Evolutionary conservation across 2,797 vertebrate genomes (phyloP), one percentile per base, ranked within the genome.

Genomic region (Mergus octosetaceus): DNA sequence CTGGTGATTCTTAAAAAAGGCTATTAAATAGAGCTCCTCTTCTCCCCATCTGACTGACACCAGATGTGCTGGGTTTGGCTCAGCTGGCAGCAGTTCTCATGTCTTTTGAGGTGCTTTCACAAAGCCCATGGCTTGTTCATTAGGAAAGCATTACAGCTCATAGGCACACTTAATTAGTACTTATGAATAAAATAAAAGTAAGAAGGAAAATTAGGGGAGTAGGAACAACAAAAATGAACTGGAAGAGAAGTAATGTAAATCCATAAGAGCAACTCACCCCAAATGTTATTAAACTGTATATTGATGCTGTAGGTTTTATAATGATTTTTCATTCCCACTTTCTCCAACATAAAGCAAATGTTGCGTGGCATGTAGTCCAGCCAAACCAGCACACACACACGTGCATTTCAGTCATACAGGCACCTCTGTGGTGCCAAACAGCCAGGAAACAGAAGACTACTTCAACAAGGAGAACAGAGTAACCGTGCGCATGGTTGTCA

Each of bases 91-190:
- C 15, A 4, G 1, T 2, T 62, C 20, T 54, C 13, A 2, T 28
- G 70, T 81, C 47, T 94, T 89, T 47, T 92, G 71, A 80, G 60
- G 56, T 38, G 65, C 32, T 89, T 85, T 68, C 41, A 84, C 54
- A 92, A 91, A 79, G 82, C 57, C 45, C 11, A 15, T 39, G 54
- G 41, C 57, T 82, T 34, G 56, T 86, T 95, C 85, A 69, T 94
- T 90, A 89, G 83, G 58, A 74, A 92, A 91, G 32, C 1, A 4
- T 90, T 91, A 87, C 3, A 0, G 87, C 70, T 95, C 3, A 9
- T 49, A 79, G 93, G 75, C 82, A 84, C 80, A 94, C 90, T 90
- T 95, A 95, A 96, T 91, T 93, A 94, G 87, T 66, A 81, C 75
- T 90, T 73, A 69, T 53, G 87, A 96, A 94, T 95, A 94, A 85